These are phyloP conservation scores for Lingula anatina DNA, from an alignment of 2,888 invertebrate species.

Conservation along the genomic window DNA sequence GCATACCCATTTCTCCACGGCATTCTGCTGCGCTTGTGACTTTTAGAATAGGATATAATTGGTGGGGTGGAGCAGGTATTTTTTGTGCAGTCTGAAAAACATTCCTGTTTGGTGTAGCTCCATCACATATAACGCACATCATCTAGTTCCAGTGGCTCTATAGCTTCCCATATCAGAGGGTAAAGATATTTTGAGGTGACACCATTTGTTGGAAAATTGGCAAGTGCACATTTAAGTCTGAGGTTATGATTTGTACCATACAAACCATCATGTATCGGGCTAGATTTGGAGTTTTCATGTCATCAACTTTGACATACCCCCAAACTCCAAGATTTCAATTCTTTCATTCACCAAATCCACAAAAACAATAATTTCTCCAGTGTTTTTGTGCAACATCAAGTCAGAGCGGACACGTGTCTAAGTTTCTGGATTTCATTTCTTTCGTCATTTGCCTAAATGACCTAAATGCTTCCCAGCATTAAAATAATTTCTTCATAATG, in stretches of 20 bases:
- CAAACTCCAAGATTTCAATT: not conserved
- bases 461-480: too few relatives aligned
- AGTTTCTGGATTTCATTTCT: not conserved
- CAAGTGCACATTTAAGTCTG: not conserved
- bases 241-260: not conserved
- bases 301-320: not conserved
- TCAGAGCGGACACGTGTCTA: not conserved
- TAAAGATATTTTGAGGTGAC: not conserved
- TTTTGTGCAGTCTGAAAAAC: not conserved
- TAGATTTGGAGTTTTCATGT: not conserved
- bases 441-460: not conserved
- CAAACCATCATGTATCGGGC: not conserved
- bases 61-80: slow-evolving; percentile 11
- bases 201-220: not conserved
- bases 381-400: not conserved
- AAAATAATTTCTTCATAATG: too few relatives aligned
- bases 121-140: not conserved
- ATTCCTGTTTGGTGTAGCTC: not conserved
- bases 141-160: not conserved
- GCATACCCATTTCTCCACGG: slow-evolving; percentile 10
- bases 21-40: slow-evolving; percentile 6
- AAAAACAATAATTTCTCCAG: not conserved
- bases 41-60: slow-evolving; percentile 5
- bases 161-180: not conserved
- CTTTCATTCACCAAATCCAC: not conserved